Evolutionary conservation across 1,140 invertebrate species (phyloP), one percentile per base, ranked within the genome.

Genomic region (Heliconius hewitsoni): DNA sequence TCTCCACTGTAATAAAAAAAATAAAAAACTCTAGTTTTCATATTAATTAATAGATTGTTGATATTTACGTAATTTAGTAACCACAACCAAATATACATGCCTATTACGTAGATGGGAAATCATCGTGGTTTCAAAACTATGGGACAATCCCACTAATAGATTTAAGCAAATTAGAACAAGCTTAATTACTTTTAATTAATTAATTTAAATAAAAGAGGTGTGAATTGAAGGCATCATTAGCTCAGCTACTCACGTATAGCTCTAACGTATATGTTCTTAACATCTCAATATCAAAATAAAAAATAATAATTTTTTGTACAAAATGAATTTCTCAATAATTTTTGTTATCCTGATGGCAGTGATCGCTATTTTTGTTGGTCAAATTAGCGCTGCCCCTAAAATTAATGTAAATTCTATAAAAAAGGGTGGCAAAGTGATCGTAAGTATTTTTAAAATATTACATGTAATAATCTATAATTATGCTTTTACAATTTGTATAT

Each of bases 371-470:
- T 81, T 88, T 34, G 55, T 80, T 4, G 81, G 81, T 18, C 66
- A 72, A 16, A 81, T 34, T 13, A 78, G 77, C 3, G 86, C 84
- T 13, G 75, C 76, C 3, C 85, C 86, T 34, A 89, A 85, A 81
- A 75, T 84, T 23, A 82, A 74, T 18, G 72, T 83, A 2, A 82
- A 78, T 11, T 80, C 83, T 8, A 82, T 90, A 19, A 88, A 82
- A 73, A 89, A 86, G 42, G 85, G 86, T 8, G 83, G 79, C 30
- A 83, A 79, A 70, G 79, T 81, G 27, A 83, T 88, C 75, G 88
- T 89, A 74, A 88, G 88, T 88, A 57, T 23, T 57, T 57, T 57
- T 23, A 8, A 18, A 8, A 9, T 9, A 57, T 57, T n/a, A 57
- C 19, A 57, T 57, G 23, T 23, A n/a, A 57, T 57, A 19, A 57